A percentile compares a stretch with the other conserved stretches of the same genome.
phyloP scores from a whole-genome alignment of 1,140 invertebrate species.

The Asbolus verrucosus region DNA sequence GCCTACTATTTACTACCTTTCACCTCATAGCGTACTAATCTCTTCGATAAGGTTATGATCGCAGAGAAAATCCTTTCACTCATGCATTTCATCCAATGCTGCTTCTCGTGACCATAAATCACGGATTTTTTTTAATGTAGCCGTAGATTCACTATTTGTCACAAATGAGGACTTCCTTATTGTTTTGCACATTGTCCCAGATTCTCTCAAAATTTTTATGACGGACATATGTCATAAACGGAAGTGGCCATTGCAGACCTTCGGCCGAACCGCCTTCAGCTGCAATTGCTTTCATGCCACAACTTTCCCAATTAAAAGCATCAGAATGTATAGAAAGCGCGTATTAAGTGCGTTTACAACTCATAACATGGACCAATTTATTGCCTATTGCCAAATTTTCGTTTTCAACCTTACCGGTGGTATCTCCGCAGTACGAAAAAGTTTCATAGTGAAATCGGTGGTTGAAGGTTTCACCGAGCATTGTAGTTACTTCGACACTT shows the following conservation, averaged over 20 bases:
- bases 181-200: no score
- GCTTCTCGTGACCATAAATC: slow-evolving; percentile 27
- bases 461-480: no score
- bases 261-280: slow-evolving; percentile 22
- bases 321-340: slow-evolving; percentile 36
- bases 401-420: no score
- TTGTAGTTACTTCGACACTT: no score
- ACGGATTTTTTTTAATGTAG: slow-evolving; percentile 25
- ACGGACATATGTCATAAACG: slow-evolving; percentile 21
- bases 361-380: no score
- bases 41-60: slow-evolving; percentile 30
- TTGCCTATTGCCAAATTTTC: no score
- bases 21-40: slow-evolving; percentile 24
- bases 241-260: slow-evolving; percentile 15
- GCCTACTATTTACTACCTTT: slow-evolving; percentile 31
- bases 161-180: slow-evolving; percentile 10
- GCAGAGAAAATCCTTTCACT: slow-evolving; percentile 42
- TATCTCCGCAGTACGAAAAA: no score
- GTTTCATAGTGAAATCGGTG: no score
- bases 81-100: neutral
- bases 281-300: slow-evolving; percentile 18
- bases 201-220: neutral
- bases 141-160: no score
- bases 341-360: neutral
- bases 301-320: slow-evolving; percentile 39